Conservation (phyloP, 1,140 invertebrate genomes). For the Nautilus pompilius region DNA sequence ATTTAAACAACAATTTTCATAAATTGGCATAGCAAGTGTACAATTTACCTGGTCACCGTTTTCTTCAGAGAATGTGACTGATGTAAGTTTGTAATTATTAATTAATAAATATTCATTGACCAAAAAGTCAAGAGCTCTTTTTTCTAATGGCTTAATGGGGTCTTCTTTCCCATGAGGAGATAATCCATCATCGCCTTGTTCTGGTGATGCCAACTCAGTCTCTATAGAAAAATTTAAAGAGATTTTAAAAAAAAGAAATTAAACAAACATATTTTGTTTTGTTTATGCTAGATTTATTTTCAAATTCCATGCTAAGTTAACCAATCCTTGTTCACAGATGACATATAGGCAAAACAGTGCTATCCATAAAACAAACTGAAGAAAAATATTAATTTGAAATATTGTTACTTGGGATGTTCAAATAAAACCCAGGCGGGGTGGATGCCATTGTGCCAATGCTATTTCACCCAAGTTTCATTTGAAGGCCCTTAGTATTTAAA, state of each 20-base stretch:
- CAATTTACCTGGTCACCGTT: constrained; percentile 75
- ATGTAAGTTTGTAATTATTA: constrained; percentile 81
- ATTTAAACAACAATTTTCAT: no score
- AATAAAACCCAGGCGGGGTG: no score
- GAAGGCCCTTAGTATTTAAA: no score
- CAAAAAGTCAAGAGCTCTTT: constrained; percentile 80
- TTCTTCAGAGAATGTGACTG: constrained; percentile 89
- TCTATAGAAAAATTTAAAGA: constrained; percentile 55
- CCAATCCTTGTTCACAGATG: no score
- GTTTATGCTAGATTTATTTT: no score
- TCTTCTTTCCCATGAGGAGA: constrained; percentile 44
- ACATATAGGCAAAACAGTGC: background rate
- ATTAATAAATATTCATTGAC: constrained; percentile 83
- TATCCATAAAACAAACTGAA: background rate
- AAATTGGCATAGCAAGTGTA: background rate
- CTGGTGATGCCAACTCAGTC: constrained; percentile 63
- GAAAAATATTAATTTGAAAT: background rate
- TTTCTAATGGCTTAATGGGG: constrained; percentile 77
- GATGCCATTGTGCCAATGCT: no score
- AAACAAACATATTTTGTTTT: no score
- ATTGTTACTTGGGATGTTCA: no score
- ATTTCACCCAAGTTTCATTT: no score
- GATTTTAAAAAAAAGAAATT: background rate
- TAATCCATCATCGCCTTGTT: constrained; percentile 45
- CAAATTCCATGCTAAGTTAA: no score